Evolutionary conservation across 2,113 vertebrate genomes (phyloP).

Genomic region (Xenopus tropicalis): DNA sequence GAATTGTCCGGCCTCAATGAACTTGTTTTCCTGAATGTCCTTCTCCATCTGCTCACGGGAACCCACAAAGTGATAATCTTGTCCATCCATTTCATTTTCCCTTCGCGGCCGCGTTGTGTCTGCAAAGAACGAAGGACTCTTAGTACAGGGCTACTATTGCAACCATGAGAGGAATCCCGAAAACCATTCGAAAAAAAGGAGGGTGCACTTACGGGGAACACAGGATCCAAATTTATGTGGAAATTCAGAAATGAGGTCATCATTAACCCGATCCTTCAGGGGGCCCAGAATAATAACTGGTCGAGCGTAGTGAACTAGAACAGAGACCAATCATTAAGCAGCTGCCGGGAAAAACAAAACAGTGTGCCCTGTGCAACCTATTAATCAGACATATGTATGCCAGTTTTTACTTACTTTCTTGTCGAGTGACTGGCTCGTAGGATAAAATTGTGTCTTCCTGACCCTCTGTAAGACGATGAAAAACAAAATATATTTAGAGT

Average conservation of each 20-base stretch:
- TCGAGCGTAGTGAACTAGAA: constrained; percentile 89
- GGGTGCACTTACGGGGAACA: constrained; percentile 85
- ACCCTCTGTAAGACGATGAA: constrained; percentile 76
- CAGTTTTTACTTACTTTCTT: constrained; percentile 90
- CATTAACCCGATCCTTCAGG: constrained; percentile 93
- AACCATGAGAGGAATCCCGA: background rate
- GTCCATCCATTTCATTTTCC: constrained; percentile 92
- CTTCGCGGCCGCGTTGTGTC: constrained; percentile 92
- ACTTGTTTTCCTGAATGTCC: constrained; percentile 98
- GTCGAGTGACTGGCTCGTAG: constrained; percentile 92
- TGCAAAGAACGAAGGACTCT: constrained; percentile 49
- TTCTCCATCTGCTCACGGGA: constrained; percentile 98
- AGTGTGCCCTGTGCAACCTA: background rate
- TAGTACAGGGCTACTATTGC: background rate
- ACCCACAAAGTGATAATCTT: constrained; percentile 93
- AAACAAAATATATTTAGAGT: background rate
- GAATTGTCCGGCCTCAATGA: constrained; percentile 97
- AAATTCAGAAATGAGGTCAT: constrained; percentile 98
- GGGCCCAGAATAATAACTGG: constrained; percentile 97
- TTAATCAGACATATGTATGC: background rate
- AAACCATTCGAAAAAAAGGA: background rate
- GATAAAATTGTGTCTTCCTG: constrained; percentile 97
- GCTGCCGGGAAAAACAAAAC: background rate
- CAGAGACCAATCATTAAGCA: background rate
- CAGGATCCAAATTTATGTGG: constrained; percentile 98